A percentile compares a stretch with the other conserved stretches of the same genome.
phyloP scores from a whole-genome alignment of 2,113 vertebrate genomes.

The Oreotrochilus melanogaster region DNA sequence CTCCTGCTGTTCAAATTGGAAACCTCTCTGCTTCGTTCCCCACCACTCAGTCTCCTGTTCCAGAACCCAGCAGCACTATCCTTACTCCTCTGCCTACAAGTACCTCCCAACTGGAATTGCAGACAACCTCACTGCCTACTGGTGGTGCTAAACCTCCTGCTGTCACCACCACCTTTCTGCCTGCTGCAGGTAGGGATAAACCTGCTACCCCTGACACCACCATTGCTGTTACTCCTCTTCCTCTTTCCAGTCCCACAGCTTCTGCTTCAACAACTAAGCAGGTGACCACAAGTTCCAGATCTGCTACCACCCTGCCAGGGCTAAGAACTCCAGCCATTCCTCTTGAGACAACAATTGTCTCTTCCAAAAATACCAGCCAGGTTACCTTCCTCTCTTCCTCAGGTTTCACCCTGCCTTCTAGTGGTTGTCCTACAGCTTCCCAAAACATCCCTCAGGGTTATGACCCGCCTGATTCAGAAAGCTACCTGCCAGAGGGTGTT shows the following conservation, averaged over 20 bases:
- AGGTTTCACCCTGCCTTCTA: neutral
- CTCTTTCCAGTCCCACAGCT: neutral
- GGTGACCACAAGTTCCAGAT: neutral
- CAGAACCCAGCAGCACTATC: neutral
- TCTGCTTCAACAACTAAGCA: neutral
- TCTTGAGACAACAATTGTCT: neutral
- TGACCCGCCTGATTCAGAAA: neutral
- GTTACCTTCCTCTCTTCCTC: neutral
- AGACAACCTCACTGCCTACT: neutral
- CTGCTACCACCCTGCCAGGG: fast-evolving
- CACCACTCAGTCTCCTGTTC: fast-evolving
- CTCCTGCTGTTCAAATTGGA: neutral
- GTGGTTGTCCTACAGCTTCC: fast-evolving
- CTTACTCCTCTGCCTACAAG: neutral
- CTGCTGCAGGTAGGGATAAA: neutral
- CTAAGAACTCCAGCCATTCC: neutral
- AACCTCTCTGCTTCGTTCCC: neutral
- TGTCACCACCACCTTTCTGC: fast-evolving
- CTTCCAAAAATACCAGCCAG: neutral
- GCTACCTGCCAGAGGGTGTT: neutral
- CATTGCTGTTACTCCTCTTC: fast-evolving
- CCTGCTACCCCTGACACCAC: neutral
- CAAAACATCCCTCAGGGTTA: neutral
- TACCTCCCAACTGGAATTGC: neutral
- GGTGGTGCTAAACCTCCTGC: neutral